Evolutionary conservation across 2,797 vertebrate genomes (phyloP), one percentile per base, ranked within the genome.

Genomic region (Rhabdophis nuchalis): DNA sequence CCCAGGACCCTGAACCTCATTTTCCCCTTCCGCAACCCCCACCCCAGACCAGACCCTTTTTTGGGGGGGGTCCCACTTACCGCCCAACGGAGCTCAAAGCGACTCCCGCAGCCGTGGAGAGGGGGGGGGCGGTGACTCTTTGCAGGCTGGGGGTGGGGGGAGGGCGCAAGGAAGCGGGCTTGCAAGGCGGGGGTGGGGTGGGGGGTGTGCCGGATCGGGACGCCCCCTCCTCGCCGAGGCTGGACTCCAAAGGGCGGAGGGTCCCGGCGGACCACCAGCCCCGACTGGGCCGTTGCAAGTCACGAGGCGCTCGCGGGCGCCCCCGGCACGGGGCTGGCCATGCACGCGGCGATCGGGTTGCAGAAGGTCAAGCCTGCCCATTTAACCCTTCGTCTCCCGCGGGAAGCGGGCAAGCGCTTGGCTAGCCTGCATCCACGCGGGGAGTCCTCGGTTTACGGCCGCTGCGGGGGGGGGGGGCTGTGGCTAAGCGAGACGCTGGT

Each of bases 361-460:
- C n/a, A 36, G 64, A 68, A 68, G 64, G 64, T 18, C 29, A 2
- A 14, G 12, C 29, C 4, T n/a, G 61, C 61, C 64, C 64, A 32
- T 14, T 68, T n/a, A 68, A 18, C 14, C 64, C 64, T 68, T 18
- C 2, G 0, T n/a, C 29, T n/a, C 13, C n/a, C n/a, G 32, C 61
- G 13, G 64, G 11, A 32, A 7, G 0, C 2, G 6, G 2, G 13
- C 4, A 32, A 32, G 29, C 60, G 61, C 61, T n/a, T 64, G 13
- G n/a, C 29, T n/a, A 29, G 23, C 0, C 23, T 60, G 0, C 5
- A n/a, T 64, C 29, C 29, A n/a, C 2, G 0, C 27, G 1, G 27
- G 60, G 4, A 12, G 13, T 64, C 61, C 61, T 64, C 29, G 2
- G n/a, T 11, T 16, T 68, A 32, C 5, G 5, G n/a, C 29, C 61